Evolutionary conservation across 2,888 invertebrate species (phyloP), one percentile per base, ranked within the genome.

Genomic region (Piscicola geometra): DNA sequence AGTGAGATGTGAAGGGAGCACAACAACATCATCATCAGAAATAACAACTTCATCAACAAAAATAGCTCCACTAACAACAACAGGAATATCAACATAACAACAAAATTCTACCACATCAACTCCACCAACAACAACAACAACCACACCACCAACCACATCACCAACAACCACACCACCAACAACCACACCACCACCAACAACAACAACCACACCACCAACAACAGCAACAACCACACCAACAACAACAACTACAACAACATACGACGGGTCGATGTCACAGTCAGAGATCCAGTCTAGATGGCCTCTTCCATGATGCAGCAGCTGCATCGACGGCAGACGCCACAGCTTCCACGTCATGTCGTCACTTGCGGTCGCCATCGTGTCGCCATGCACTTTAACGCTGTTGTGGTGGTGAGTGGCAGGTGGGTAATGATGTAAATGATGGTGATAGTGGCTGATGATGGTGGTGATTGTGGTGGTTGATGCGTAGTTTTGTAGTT

Each of bases 271-370:
- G 82, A 86, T 86, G 78, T 84, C 84, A 78, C 85, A 85, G 72
- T 82, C 82, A 33, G 86, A 83, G 36, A 86, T 83, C 86, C 86
- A 86, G 79, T 85, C 84, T 47, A 84, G 82, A 79, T 86, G 86
- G 12, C 86, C 86, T 78, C 84, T 83, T 12, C 85, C 85, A 18
- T 5, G 5, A 5, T 25, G n/a, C n/a, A 35, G 32, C 5, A 30
- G 67, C 0, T 85, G 84, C 52, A 85, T 81, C 0, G 84, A 81
- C 85, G 85, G 85, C 82, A 86, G 82, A 79, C 85, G 85, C 85
- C 85, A 86, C 82, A 86, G 82, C 79, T 85, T 86, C 86, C 86
- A 86, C 0, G 83, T 82, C 72, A 82, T 80, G 79, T 86, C 86
- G 80, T 86, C 86, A 78, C 85, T 84, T 2, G 83, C 82, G 0